Base-by-base conservation (phyloP, 1,140 invertebrate species). In the Galleria mellonella region DNA sequence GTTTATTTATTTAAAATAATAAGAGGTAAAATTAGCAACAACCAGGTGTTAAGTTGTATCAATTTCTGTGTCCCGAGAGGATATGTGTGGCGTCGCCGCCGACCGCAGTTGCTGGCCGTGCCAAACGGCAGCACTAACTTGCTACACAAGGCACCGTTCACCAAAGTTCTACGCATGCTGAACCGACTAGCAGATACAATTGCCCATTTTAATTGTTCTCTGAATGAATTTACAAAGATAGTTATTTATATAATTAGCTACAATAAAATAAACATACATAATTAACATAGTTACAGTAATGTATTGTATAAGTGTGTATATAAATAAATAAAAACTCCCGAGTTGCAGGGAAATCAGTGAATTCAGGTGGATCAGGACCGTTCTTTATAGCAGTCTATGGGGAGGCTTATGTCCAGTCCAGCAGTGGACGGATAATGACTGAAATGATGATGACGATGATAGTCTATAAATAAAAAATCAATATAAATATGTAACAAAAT, bases 21-120 rank as follows among this genome's bases (percentile, higher is more conserved):
- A 6, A 13, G 33, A 15, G 43, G 43, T 1, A 45, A 31, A 28
- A 15, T 37, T 2, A 11, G 28, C 9, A 38, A 45, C 9, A 7
- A 4, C 7, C 5, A 13, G 8, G 2, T 45, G 9, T 29, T 45
- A 9, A 11, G 29, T 1, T 9, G 9, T 9, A 8, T 43, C 5
- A 1, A 9, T 29, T 13, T 37, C 8, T 37, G 9, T 29, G 43
- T 45, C 2, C 43, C 43, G 28, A 17, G 37, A 8, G 10, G n/a
- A 17, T 45, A 38, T n/a, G 28, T 30, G 5, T 14, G 29, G 33
- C 33, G 33, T 7, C 40, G 40, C n/a, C 40, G 31, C n/a, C 31
- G 30, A 13, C 40, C 40, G 31, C 40, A 13, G 14, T 30, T 43
- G 40, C 40, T 43, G 15, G 30, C 31, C 3, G 40, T 32, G 40